Percentiles rank a stretch among this genome's conserved stretches.
These are phyloP conservation scores for Folsomia candida DNA, from an alignment of 2,888 invertebrate genomes.

Conservation along the genomic window DNA sequence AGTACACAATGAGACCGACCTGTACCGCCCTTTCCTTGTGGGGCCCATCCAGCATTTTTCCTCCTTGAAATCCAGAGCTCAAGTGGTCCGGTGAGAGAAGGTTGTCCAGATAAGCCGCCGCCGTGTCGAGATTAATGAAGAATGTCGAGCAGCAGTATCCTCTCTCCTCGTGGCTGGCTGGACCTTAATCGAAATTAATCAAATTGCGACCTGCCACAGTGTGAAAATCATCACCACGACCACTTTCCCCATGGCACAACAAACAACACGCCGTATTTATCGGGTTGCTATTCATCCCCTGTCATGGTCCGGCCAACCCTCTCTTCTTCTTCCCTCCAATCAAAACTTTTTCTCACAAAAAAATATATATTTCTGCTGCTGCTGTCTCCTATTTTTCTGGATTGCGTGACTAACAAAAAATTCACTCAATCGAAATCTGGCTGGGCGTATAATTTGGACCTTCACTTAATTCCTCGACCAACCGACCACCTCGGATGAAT, in stretches of 20 bases:
- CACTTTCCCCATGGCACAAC: too few relatives aligned
- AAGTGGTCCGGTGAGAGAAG: constrained; percentile 47
- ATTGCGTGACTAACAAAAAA: too few relatives aligned
- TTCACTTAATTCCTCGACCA: background rate
- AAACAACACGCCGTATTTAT: too few relatives aligned
- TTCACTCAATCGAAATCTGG: constrained; percentile 5
- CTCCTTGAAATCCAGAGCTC: constrained; percentile 37
- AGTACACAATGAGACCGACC: constrained; percentile 33
- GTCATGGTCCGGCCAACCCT: too few relatives aligned
- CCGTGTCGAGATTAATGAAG: constrained; percentile 51
- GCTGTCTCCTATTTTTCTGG: too few relatives aligned
- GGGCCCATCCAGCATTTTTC: constrained; percentile 48
- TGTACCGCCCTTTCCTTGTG: constrained; percentile 50
- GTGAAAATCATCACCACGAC: too few relatives aligned
- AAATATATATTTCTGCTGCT: too few relatives aligned
- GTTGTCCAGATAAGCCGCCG: constrained; percentile 49
- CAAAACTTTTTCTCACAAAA: too few relatives aligned
- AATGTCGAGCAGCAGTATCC: constrained; percentile 46
- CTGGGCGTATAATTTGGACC: background rate
- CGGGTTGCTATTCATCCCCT: too few relatives aligned
- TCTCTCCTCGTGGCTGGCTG: constrained; percentile 36
- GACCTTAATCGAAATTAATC: constrained; percentile 49
- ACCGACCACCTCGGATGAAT: constrained; percentile 1
- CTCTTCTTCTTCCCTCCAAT: too few relatives aligned
- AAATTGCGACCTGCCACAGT: constrained; percentile 40